Conservation (phyloP, 2,888 invertebrate genomes). For the Synanthedon formicaeformis region DNA sequence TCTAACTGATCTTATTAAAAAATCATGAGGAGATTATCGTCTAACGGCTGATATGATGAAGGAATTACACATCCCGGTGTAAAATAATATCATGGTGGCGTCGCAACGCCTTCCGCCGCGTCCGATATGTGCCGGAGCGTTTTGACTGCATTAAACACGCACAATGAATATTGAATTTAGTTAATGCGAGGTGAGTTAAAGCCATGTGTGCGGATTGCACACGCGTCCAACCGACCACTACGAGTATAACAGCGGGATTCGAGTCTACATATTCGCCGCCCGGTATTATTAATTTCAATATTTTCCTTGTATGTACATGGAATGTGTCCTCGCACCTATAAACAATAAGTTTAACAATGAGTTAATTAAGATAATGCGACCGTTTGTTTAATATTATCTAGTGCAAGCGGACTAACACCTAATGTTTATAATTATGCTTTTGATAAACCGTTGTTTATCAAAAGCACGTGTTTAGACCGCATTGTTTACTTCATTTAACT, state of each 20-base stretch:
- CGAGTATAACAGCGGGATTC: background rate
- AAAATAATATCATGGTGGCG: too few species aligned
- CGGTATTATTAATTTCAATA: slow-evolving; percentile 24
- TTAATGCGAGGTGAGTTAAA: slow-evolving; percentile 30
- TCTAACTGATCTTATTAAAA: too few species aligned
- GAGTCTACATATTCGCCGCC: slow-evolving; percentile 27
- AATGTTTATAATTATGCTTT: too few species aligned
- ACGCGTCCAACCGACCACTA: slow-evolving; percentile 21
- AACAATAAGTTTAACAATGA: background rate
- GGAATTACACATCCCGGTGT: too few species aligned
- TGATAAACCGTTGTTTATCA: too few species aligned
- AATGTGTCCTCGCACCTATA: slow-evolving; percentile 29
- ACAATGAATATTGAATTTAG: slow-evolving; percentile 61
- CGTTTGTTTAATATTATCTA: background rate
- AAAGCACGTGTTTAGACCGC: too few species aligned
- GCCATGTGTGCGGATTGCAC: slow-evolving; percentile 49
- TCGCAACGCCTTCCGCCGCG: too few species aligned
- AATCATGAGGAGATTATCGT: too few species aligned
- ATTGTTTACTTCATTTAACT: too few species aligned
- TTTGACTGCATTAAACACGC: slow-evolving; percentile 54
- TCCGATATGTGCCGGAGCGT: slow-evolving; percentile 7
- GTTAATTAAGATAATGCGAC: background rate
- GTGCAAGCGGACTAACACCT: too few species aligned
- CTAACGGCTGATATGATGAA: too few species aligned
- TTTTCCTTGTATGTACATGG: slow-evolving; percentile 28